Evolutionary conservation across 92 coral and sea anemone species (phyloP), one percentile per base, ranked within the genome.

Genomic region (Muricea muricata): DNA sequence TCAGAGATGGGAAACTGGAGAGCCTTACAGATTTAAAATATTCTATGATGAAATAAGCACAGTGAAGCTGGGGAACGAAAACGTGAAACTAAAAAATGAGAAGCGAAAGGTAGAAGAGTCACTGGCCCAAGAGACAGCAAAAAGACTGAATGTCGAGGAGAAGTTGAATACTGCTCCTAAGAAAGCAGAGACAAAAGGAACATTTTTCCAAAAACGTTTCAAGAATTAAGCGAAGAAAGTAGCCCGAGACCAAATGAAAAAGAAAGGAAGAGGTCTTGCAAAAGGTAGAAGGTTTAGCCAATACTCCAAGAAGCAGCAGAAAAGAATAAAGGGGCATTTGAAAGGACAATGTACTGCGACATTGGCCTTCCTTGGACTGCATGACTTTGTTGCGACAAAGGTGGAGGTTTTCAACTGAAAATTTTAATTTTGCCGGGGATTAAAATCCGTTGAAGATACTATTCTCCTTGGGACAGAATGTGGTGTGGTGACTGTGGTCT

Each of bases 321-420:
- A 15, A 72, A 1, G 78, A 15, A 41, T 72, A 41, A 39, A 72
- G 41, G 57, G n/a, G 25, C 78, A 72, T 13, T 17, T 72, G 14
- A 68, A 45, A 0, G 46, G 15, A 13, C 52, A 72, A n/a, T 72
- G 78, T 72, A 24, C 13, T 13, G 41, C 78, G 34, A 8, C n/a
- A 3, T 47, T 68, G 33, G 8, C 45, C 18, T 68, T 68, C 21
- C 40, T 68, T 2, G 75, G 75, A 18, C 75, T 4, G 1, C 34
- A 68, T 68, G 40, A 34, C 18, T 68, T 68, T 68, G 8, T 68
- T 4, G 17, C 75, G 1, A 31, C 75, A 1, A 37, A 68, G 60
- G 82, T 80, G 20, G 66, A 87, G 81, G 86, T 87, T 26, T 87
- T 70, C 31, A 87, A 81, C 25, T 4, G 17, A n/a, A n/a, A n/a